Evolutionary conservation across 2,113 vertebrate genomes (phyloP).

Genomic region (Laticauda colubrina): DNA sequence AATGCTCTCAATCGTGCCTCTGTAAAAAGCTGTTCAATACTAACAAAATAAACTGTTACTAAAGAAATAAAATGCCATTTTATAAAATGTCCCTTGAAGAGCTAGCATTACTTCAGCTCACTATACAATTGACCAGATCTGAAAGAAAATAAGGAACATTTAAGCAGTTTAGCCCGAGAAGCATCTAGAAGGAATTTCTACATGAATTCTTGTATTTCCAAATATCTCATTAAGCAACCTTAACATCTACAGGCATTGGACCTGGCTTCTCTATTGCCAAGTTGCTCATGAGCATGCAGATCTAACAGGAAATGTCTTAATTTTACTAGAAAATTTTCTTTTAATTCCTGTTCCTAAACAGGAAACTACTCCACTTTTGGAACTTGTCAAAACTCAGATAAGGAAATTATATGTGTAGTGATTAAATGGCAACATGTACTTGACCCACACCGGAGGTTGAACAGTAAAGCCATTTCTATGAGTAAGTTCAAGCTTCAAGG

Average conservation of each 20-base stretch:
- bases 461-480: conserved; percentile 79
- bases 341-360: neutral
- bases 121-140: no score
- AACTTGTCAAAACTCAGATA: conserved; percentile 35
- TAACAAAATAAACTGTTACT: neutral
- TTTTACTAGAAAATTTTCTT: conserved; percentile 2
- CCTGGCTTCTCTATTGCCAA: neutral
- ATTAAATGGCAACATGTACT: conserved; percentile 77
- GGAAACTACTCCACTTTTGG: neutral
- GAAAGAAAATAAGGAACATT: neutral
- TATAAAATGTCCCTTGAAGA: neutral
- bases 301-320: neutral
- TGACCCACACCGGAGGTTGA: conserved; percentile 78
- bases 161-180: neutral
- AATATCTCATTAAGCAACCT: neutral
- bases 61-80: neutral
- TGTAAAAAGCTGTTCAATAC: neutral
- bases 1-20: no score
- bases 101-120: neutral
- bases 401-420: conserved; percentile 72
- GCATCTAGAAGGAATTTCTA: neutral
- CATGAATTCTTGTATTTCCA: neutral
- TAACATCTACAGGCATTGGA: neutral
- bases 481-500: conserved; percentile 79
- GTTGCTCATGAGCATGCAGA: neutral